A percentile compares a stretch with the other conserved stretches of the same genome.
Evolutionary conservation across 2,888 invertebrate genomes (phyloP).

Genomic region (Deroplatys truncata): DNA sequence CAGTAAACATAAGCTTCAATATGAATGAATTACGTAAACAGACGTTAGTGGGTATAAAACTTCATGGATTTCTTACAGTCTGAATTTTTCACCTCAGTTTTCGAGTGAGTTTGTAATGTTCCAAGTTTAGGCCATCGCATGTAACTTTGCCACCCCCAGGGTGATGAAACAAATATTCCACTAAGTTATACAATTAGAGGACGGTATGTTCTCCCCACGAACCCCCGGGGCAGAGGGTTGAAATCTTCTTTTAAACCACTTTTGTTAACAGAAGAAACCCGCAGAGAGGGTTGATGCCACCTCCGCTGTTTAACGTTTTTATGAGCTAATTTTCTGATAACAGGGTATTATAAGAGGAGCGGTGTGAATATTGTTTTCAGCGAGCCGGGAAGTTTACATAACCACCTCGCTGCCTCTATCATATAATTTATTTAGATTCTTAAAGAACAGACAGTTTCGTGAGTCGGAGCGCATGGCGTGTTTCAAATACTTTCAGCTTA

Average conservation of each 20-base stretch:
- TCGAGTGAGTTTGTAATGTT: no score
- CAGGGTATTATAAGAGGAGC: neutral
- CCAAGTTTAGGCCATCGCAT: no score
- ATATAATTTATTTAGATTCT: neutral
- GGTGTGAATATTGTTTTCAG: constrained; percentile 1
- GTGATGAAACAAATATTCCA: neutral
- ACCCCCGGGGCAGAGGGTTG: neutral
- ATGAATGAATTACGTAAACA: no score
- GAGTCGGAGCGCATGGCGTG: neutral
- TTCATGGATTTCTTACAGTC: no score
- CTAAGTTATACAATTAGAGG: neutral
- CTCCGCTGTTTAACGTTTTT: constrained; percentile 5
- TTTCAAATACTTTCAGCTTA: neutral
- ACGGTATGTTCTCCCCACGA: neutral
- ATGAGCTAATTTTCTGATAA: constrained; percentile 26
- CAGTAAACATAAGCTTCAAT: no score
- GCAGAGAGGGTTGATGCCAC: neutral
- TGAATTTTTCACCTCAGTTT: no score
- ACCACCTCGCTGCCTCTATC: neutral
- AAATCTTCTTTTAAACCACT: neutral
- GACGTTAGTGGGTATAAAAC: no score
- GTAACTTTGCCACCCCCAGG: neutral
- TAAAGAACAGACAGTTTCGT: neutral
- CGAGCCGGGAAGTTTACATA: neutral
- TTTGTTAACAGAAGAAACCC: neutral